These are phyloP conservation scores for Platichthys stellatus DNA, from an alignment of 2,113 vertebrate genomes.

Conservation along the genomic window DNA sequence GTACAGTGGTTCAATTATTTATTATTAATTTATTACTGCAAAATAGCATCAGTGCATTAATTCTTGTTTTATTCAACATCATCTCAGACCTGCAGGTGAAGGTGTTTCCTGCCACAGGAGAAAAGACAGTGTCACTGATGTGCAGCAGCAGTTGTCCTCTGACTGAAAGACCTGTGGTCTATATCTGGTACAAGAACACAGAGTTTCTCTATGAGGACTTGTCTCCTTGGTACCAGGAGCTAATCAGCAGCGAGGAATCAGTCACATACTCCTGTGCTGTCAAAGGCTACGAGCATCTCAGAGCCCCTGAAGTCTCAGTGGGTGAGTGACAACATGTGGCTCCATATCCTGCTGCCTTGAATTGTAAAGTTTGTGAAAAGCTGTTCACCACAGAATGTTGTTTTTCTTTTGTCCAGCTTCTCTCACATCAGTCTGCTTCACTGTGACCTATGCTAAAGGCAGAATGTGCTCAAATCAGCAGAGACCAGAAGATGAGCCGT, in stretches of 20 bases:
- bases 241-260: constrained; percentile 38
- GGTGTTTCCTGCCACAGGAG: constrained; percentile 24
- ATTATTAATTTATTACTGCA: neutral
- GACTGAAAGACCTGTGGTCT: constrained; percentile 39
- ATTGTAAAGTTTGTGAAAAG: neutral
- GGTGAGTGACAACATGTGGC: constrained; percentile 17
- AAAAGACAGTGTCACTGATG: constrained; percentile 24
- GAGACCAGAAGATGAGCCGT: neutral
- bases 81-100: constrained; percentile 44
- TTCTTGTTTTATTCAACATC: neutral
- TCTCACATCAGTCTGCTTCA: constrained; percentile 16
- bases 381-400: neutral
- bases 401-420: constrained; percentile 11
- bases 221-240: constrained; percentile 51
- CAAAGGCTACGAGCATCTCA: neutral
- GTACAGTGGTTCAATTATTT: neutral
- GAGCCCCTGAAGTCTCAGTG: constrained; percentile 36
- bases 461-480: neutral
- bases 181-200: constrained; percentile 58
- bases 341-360: neutral
- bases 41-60: neutral
- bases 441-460: constrained; percentile 17
- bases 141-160: constrained; percentile 46
- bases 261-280: constrained; percentile 44
- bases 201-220: constrained; percentile 52